A percentile compares a stretch with the other conserved stretches of the same genome.
Evolutionary conservation across 2,113 vertebrate species (phyloP).

Genomic region (Lophotis ruficrista): DNA sequence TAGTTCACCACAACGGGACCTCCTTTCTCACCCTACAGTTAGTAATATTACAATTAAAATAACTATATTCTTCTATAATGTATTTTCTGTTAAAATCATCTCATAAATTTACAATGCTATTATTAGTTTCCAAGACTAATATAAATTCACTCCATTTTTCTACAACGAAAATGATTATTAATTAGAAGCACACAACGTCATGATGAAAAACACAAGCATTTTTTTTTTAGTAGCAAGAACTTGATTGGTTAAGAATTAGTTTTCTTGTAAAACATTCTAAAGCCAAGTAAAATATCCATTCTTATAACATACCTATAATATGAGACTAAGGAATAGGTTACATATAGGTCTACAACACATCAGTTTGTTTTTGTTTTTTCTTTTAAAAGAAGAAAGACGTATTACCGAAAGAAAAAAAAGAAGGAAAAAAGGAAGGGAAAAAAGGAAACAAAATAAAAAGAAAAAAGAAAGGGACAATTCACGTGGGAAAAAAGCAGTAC

Average conservation of each 20-base stretch:
- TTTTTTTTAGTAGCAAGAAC: conserved; percentile 92
- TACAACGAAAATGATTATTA: conserved; percentile 99
- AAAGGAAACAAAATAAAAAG: conserved; percentile 70
- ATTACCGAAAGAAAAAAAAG: conserved; percentile 76
- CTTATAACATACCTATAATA: conserved; percentile 97
- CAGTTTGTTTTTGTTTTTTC: conserved; percentile 79
- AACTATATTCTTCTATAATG: conserved; percentile 98
- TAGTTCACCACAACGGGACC: conserved; percentile 96
- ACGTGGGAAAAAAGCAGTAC: conserved; percentile 83
- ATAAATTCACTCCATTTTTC: conserved; percentile 99
- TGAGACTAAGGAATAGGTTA: conserved; percentile 93
- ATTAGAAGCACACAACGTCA: conserved; percentile 98
- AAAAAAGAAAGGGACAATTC: conserved; percentile 77
- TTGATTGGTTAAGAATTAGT: conserved; percentile 94
- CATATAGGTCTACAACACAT: conserved; percentile 91
- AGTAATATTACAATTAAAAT: conserved; percentile 99
- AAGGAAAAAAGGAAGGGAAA: neutral
- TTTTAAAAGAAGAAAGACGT: conserved; percentile 66
- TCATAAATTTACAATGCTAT: conserved; percentile 97
- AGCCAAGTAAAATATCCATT: conserved; percentile 99
- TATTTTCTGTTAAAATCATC: conserved; percentile 98
- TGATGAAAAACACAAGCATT: conserved; percentile 98
- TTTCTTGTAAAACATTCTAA: conserved; percentile 96
- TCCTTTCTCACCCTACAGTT: conserved; percentile 94
- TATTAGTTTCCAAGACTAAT: conserved; percentile 99